Evolutionary conservation across 2,888 invertebrate genomes (phyloP).

Genomic region (Heliconius aoede): DNA sequence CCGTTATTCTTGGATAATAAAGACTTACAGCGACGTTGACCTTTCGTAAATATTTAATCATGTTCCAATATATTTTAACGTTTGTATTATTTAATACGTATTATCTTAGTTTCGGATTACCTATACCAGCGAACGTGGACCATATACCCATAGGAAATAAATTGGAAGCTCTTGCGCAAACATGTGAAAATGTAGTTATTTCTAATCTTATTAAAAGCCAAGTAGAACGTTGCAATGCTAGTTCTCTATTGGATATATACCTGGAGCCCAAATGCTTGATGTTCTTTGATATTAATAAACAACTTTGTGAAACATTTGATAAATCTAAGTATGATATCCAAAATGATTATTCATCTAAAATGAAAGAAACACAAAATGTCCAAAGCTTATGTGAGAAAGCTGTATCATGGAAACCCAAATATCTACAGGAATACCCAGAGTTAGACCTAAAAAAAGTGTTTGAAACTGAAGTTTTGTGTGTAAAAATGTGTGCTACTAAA

Average conservation of each 20-base stretch:
- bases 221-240: constrained; percentile 58
- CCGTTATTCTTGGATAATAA: constrained; percentile 27
- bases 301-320: constrained; percentile 61
- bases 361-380: constrained; percentile 58
- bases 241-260: constrained; percentile 53
- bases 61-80: constrained; percentile 64
- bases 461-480: constrained; percentile 56
- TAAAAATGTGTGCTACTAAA: constrained; percentile 62
- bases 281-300: constrained; percentile 72
- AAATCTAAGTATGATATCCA: constrained; percentile 53
- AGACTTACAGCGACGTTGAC: not conserved
- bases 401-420: constrained; percentile 62
- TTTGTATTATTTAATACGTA: constrained; percentile 65
- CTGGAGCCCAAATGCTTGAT: constrained; percentile 67
- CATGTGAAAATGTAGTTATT: constrained; percentile 64
- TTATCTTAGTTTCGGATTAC: constrained; percentile 61
- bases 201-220: constrained; percentile 57
- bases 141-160: constrained; percentile 45
- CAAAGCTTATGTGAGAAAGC: constrained; percentile 59
- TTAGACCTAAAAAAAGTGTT: constrained; percentile 55
- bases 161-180: constrained; percentile 54
- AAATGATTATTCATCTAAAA: constrained; percentile 46
- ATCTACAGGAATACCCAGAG: constrained; percentile 50
- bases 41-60: constrained; percentile 43
- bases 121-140: constrained; percentile 52